phyloP scores from a whole-genome alignment of 2,888 invertebrate genomes.

The Gerris lacustris region DNA sequence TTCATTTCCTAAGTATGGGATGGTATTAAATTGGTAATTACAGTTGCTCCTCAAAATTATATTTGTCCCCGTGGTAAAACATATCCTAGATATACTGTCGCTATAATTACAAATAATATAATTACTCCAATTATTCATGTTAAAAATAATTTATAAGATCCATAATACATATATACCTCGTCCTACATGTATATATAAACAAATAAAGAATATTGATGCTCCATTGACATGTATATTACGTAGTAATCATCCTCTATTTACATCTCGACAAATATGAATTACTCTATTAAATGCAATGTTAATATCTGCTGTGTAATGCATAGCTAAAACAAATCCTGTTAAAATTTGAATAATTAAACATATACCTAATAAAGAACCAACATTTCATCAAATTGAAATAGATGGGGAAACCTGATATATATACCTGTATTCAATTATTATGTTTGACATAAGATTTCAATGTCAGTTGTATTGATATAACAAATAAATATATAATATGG shows the following conservation, averaged over 20 bases:
- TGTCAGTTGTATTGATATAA: no score
- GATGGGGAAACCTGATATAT: no score
- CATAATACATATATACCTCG: conserved; percentile 15
- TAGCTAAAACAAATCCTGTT: conserved; percentile 54
- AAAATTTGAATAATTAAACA: conserved; percentile 53
- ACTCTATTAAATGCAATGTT: conserved; percentile 53
- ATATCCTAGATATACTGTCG: conserved; percentile 64
- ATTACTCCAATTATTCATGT: conserved; percentile 54
- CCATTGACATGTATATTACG: conserved; percentile 52
- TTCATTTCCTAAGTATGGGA: conserved; percentile 52
- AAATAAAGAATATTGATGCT: conserved; percentile 57
- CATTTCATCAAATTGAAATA: conserved; percentile 55
- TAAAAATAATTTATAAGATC: conserved; percentile 36
- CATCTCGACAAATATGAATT: conserved; percentile 55
- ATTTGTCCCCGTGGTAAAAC: conserved; percentile 69
- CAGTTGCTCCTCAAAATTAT: conserved; percentile 67
- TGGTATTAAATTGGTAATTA: conserved; percentile 65
- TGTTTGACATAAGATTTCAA: no score
- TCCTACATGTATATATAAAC: conserved; percentile 15
- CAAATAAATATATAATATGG: no score
- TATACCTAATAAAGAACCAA: conserved; percentile 52
- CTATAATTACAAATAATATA: conserved; percentile 55
- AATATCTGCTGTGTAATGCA: conserved; percentile 54
- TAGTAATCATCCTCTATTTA: conserved; percentile 58
- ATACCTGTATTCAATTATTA: no score